Conservation (phyloP, 2,113 vertebrate genomes). For the Silurus meridionalis region DNA sequence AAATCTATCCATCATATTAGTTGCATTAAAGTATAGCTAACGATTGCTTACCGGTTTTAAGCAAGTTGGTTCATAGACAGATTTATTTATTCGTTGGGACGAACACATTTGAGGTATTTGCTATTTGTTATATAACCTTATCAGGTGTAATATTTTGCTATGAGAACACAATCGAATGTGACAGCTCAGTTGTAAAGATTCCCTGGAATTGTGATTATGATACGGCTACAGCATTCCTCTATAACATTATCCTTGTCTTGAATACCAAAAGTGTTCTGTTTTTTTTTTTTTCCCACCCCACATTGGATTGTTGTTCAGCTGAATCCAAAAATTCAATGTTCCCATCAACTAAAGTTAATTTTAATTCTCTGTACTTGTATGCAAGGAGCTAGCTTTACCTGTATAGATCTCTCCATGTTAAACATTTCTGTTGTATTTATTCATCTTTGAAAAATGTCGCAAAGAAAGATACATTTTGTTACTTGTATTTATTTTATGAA, state of each 20-base stretch:
- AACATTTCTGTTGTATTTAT: slow-evolving; percentile 2
- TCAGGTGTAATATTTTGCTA: slow-evolving; percentile 1
- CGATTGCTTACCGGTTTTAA: neutral
- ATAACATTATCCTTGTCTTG: neutral
- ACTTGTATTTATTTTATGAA: neutral
- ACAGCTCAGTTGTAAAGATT: neutral
- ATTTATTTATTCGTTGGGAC: neutral
- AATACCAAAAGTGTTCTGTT: neutral
- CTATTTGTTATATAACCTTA: neutral
- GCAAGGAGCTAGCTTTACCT: neutral
- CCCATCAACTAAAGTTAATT: neutral
- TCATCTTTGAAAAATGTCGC: neutral
- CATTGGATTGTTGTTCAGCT: neutral
- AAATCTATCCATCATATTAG: neutral
- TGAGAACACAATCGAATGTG: neutral
- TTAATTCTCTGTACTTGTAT: neutral
- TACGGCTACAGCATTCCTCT: neutral
- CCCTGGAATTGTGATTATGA: slow-evolving; percentile 1
- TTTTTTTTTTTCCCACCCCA: neutral
- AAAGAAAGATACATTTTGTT: neutral
- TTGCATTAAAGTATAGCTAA: slow-evolving; percentile 6
- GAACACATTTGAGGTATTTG: neutral
- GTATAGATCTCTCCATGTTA: neutral
- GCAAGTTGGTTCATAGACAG: neutral
- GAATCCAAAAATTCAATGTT: neutral